phyloP scores from a whole-genome alignment of 2,113 vertebrate genomes.

The human region DNA sequence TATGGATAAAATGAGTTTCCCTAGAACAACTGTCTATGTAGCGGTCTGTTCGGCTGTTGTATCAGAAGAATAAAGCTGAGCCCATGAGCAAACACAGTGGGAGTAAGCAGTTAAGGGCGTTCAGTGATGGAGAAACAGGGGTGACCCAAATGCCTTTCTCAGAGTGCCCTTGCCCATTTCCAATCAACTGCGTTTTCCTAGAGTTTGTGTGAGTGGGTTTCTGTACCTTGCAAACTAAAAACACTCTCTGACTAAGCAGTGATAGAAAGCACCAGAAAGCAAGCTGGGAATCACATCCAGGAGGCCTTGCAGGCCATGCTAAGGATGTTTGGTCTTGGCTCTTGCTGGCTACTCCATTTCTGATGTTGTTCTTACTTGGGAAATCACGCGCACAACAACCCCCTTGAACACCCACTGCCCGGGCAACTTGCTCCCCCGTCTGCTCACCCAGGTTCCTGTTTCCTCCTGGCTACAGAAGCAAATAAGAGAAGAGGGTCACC shows the following conservation, averaged over 20 bases:
- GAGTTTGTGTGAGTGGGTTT: background rate
- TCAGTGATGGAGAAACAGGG: background rate
- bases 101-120: background rate
- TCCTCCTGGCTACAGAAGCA: background rate
- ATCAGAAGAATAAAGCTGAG: background rate
- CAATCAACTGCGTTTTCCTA: background rate
- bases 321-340: background rate
- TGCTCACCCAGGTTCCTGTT: background rate
- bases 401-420: too few relatives aligned
- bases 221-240: background rate
- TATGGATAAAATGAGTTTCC: background rate
- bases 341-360: background rate
- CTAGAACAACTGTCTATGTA: background rate
- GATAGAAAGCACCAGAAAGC: background rate
- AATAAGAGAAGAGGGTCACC: background rate
- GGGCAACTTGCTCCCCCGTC: background rate
- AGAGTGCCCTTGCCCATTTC: rapidly evolving
- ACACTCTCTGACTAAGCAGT: background rate
- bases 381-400: rapidly evolving
- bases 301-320: background rate
- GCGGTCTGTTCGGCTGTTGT: too few relatives aligned
- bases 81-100: rapidly evolving
- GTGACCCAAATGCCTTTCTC: background rate
- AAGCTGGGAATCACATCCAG: too few relatives aligned
- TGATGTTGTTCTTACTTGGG: background rate